Base-by-base conservation (phyloP, 2,888 invertebrate species). In the Patella pellucida region DNA sequence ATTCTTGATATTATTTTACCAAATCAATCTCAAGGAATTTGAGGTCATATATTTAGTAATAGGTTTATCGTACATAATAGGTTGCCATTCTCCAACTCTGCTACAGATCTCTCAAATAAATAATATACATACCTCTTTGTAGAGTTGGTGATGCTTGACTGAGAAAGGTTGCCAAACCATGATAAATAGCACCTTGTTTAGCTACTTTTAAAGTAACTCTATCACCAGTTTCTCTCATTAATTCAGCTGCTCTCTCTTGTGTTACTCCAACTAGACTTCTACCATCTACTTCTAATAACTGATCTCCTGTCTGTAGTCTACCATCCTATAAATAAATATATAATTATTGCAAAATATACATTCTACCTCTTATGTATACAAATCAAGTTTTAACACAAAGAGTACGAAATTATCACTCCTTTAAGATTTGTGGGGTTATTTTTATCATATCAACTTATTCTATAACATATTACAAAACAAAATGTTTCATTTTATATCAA, bases 151-250 rank as follows among this genome's bases (percentile, higher is more conserved):
- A 96, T 15, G 97, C 97, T 90, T 97, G 97, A 85, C 96, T 96
- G 72, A 98, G 92, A 78, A 98, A 93, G 19, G 97, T 96, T 19
- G 97, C 97, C 75, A 99, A 93, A 50, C 99, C 99, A 92, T 99
- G 98, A 90, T 96, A 95, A 87, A 98, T 95, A 72, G 99, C 99
- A 72, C 98, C 99, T 91, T 98, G 97, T 91, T 99, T 99, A 41
- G 97, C 98, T 78, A 99, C 98, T 91, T 98, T 97, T 81, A 99
- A 92, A 11, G 96, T 95, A 51, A 99, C 99, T 7, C 96, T 94
- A 67, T 96, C 96, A 12, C 98, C 98, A 16, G 98, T 98, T 75
- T 96, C 93, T 69, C 97, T 97, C 89, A 99, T 94, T 90, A 97
- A 96, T 90, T 98, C 97, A 3, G 99, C 99, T 78, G 99, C 99